phyloP scores from a whole-genome alignment of 1,140 invertebrate genomes.

The Drosophila nasuta region DNA sequence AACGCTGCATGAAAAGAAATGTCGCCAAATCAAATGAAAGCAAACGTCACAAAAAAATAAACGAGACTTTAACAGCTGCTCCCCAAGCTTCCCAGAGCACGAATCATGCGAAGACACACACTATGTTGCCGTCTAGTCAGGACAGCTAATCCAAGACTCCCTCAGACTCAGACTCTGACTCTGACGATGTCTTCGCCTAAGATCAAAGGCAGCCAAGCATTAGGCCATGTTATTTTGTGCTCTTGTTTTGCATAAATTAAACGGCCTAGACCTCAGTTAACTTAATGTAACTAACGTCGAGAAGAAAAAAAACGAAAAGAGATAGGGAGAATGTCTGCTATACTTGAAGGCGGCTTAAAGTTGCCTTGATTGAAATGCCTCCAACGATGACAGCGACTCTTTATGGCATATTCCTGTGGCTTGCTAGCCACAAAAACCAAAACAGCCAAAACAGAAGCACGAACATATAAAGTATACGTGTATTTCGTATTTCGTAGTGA shows the following conservation, averaged over 20 bases:
- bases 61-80: constrained; percentile 21
- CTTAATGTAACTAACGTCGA: constrained; percentile 26
- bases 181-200: constrained; percentile 25
- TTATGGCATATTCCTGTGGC: constrained; percentile 38
- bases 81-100: neutral
- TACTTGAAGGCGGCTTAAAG: constrained; percentile 44
- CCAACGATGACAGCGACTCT: constrained; percentile 2
- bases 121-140: constrained; percentile 10
- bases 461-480: neutral
- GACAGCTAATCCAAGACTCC: constrained; percentile 24
- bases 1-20: constrained; percentile 16
- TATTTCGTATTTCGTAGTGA: neutral
- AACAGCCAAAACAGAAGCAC: constrained; percentile 6
- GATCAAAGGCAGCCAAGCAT: constrained; percentile 61
- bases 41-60: constrained; percentile 29
- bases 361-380: constrained; percentile 36
- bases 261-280: constrained; percentile 27
- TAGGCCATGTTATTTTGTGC: constrained; percentile 47
- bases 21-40: constrained; percentile 12
- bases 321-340: constrained; percentile 7
- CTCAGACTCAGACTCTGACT: neutral
- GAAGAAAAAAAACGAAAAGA: too few species aligned
- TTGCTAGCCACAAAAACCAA: constrained; percentile 41
- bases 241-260: constrained; percentile 54
- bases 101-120: neutral